Evolutionary conservation across 2,113 vertebrate species (phyloP), one percentile per base, ranked within the genome.

Genomic region (Pelusios castaneus): DNA sequence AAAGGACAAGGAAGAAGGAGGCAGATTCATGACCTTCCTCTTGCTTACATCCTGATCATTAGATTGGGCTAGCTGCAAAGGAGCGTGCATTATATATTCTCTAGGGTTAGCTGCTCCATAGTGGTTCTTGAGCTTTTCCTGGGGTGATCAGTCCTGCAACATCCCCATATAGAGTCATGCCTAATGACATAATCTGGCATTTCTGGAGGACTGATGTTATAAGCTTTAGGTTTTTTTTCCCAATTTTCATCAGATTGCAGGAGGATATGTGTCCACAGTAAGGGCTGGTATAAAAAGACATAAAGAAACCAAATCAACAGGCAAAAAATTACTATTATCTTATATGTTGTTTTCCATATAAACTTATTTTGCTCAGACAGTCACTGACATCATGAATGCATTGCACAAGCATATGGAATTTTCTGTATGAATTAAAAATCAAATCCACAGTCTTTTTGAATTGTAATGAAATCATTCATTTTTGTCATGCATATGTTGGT

Each of bases 391-490:
- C 81, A 41, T 82, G 87, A 85, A n/a, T 67, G 1, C 43, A 87
- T 94, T 27, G 8, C 4, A 95, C 29, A 73, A 49, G 34, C 27
- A 63, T 87, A 70, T 17, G 49, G 80, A 88, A 87, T 88, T 86
- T 41, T 49, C 10, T 76, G 27, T 93, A 78, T 89, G 10, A 91
- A 89, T 54, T 77, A 84, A 21, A 89, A 96, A 80, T 94, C 3
- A 88, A 90, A 95, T 75, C 29, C 58, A 58, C 1, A 34, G 19
- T 19, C 58, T 84, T 93, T 80, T 87, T 82, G 8, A 89, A 55
- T 87, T 89, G 24, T 29, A 34, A 89, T 16, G 10, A 5, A 73
- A 16, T 24, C n/a, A 19, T 4, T 2, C 0, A 21, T 93, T 93
- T 91, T 84, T 86, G 43, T 80, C 85, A 31, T 60, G 21, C 5